These are phyloP conservation scores for Pseudochirops corinnae DNA, from an alignment of 2,797 vertebrate genomes.

Conservation along the genomic window DNA sequence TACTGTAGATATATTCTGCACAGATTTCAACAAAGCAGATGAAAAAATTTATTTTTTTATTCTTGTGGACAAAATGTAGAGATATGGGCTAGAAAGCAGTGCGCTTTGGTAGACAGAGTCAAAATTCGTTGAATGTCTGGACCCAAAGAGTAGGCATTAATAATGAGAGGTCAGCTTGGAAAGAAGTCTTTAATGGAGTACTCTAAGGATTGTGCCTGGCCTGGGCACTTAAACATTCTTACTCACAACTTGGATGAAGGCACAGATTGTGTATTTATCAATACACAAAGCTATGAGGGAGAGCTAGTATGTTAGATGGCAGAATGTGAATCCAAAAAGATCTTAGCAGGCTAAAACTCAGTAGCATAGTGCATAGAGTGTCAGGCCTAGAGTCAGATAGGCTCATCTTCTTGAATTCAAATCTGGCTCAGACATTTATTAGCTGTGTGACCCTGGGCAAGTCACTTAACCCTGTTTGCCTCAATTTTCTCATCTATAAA, in stretches of 20 bases:
- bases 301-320: background rate
- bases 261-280: background rate
- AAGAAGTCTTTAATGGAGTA: background rate
- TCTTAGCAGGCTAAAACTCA: background rate
- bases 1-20: background rate
- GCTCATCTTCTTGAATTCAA: background rate
- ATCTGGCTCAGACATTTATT: background rate
- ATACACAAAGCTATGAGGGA: background rate
- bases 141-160: background rate
- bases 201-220: background rate
- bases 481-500: background rate
- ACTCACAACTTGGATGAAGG: background rate
- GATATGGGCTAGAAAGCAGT: background rate
- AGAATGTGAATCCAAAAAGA: background rate
- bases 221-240: background rate
- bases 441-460: background rate
- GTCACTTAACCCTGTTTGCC: background rate
- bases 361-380: background rate
- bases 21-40: background rate
- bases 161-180: background rate
- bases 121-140: background rate
- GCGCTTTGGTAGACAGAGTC: background rate
- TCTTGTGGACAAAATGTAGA: background rate
- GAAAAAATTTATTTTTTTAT: background rate
- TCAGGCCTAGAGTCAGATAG: background rate